Base-by-base conservation (phyloP, 2,113 vertebrate species). In the Myrmophylax atrothorax region DNA sequence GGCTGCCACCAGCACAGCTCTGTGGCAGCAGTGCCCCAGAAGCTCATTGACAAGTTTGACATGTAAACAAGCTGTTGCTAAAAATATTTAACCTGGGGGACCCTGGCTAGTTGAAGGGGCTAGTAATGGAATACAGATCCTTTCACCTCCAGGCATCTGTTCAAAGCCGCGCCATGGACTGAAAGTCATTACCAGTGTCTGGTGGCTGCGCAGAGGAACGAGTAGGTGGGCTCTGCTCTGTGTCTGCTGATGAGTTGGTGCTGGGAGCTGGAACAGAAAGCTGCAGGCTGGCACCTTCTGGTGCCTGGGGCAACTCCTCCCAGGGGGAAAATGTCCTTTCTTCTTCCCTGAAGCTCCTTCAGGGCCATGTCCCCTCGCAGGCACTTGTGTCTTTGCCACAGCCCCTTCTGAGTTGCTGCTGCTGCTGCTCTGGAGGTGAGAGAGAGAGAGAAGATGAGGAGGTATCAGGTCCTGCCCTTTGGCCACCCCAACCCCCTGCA, bases 21-120 rank as follows among this genome's bases (percentile, higher is more conserved):
- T 79, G 89, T 86, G 91, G 72, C 88, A 95, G 93, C 87, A 58
- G 40, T 66, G 82, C 84, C 93, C 84, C 92, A 94, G 93, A 92
- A 94, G 89, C 83, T 75, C 91, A 96, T 95, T 89, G 96, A 95
- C 93, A 93, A 95, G 78, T 93, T 89, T 95, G 96, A 96, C 96
- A 88, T 94, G 95, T 96, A 95, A 97, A 97, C 94, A 97, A 95
- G 95, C 92, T 92, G 95, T 86, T 95, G 88, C 96, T 96, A 95
- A 95, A 96, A 96, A 97, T 95, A 96, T 96, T 97, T 96, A 97
- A 96, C 94, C 95, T 96, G 38, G 40, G 82, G 78, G 89, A 95
- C 84, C 82, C 93, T 42, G 59, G 73, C 64, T 87, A 76, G 91
- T 89, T 76, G 75, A 79, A 89, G 94, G 91, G 93, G 86, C 93